Conservation (phyloP, 2,113 vertebrate species). For the Lampris megalopsis region DNA sequence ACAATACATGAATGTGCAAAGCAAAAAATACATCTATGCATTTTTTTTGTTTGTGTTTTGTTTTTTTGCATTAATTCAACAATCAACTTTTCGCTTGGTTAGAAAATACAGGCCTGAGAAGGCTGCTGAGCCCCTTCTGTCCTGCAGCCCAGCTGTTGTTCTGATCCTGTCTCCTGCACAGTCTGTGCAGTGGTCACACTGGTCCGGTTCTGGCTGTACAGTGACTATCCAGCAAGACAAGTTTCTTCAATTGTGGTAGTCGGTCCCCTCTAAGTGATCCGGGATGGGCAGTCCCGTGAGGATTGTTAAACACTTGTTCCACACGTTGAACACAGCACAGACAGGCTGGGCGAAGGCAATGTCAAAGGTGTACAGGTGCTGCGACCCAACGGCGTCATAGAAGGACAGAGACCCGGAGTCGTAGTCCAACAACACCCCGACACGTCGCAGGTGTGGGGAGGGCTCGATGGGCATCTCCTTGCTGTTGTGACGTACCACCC, state of each 20-base stretch:
- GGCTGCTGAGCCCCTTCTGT: neutral
- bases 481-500: slow-evolving; percentile 95
- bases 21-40: slow-evolving; percentile 68
- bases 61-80: slow-evolving; percentile 80
- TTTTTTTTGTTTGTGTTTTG: slow-evolving; percentile 21
- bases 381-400: slow-evolving; percentile 94
- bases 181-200: slow-evolving; percentile 24
- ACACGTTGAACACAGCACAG: slow-evolving; percentile 96
- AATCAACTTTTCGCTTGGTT: slow-evolving; percentile 78
- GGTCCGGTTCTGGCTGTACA: slow-evolving; percentile 18
- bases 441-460: slow-evolving; percentile 90
- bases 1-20: slow-evolving; percentile 88
- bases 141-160: slow-evolving; percentile 55
- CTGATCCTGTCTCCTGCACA: slow-evolving; percentile 63
- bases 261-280: slow-evolving; percentile 92
- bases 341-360: slow-evolving; percentile 93
- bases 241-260: slow-evolving; percentile 85
- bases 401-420: slow-evolving; percentile 94
- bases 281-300: slow-evolving; percentile 98
- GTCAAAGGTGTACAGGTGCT: slow-evolving; percentile 95
- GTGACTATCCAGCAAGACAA: slow-evolving; percentile 8
- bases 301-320: slow-evolving; percentile 97
- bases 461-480: slow-evolving; percentile 95
- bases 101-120: slow-evolving; percentile 73
- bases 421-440: slow-evolving; percentile 96